These are phyloP conservation scores for Sebastes vulpes DNA, from an alignment of 2,797 vertebrate species.

Conservation along the genomic window DNA sequence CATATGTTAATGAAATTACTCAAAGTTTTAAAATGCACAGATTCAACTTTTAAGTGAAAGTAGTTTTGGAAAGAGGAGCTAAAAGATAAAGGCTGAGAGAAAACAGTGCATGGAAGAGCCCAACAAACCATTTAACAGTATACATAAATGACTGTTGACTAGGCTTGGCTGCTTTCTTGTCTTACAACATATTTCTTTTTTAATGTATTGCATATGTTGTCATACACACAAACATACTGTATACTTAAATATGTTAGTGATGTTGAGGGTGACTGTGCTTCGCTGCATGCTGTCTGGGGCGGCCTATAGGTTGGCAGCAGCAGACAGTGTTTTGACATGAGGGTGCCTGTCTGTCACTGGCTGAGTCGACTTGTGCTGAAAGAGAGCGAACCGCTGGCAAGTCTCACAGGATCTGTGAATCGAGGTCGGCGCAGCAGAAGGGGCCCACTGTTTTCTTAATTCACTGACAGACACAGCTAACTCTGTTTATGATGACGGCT, in stretches of 20 bases:
- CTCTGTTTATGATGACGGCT: constrained; percentile 73
- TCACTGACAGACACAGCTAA: constrained; percentile 74
- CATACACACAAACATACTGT: constrained; percentile 19
- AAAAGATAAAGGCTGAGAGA: constrained; percentile 3
- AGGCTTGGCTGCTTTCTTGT: constrained; percentile 23
- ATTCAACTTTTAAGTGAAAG: constrained; percentile 11
- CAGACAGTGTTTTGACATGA: constrained; percentile 78
- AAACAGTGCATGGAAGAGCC: neutral
- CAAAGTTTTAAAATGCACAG: constrained; percentile 2
- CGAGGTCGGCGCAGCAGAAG: constrained; percentile 61
- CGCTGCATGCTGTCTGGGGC: constrained; percentile 15
- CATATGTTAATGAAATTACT: neutral
- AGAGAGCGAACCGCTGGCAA: constrained; percentile 74
- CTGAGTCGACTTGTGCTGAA: constrained; percentile 70
- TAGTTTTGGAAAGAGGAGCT: constrained; percentile 12
- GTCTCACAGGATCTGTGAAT: constrained; percentile 71
- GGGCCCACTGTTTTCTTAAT: constrained; percentile 71
- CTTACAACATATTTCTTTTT: constrained; percentile 10
- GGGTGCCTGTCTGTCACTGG: constrained; percentile 76
- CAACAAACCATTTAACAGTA: constrained; percentile 30
- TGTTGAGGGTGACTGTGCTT: neutral
- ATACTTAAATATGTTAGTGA: constrained; percentile 13
- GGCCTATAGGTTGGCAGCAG: constrained; percentile 57
- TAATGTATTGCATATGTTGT: constrained; percentile 47
- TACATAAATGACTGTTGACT: constrained; percentile 22